These are phyloP conservation scores for Hypomesus transpacificus DNA, from an alignment of 2,113 vertebrate species.

Conservation along the genomic window DNA sequence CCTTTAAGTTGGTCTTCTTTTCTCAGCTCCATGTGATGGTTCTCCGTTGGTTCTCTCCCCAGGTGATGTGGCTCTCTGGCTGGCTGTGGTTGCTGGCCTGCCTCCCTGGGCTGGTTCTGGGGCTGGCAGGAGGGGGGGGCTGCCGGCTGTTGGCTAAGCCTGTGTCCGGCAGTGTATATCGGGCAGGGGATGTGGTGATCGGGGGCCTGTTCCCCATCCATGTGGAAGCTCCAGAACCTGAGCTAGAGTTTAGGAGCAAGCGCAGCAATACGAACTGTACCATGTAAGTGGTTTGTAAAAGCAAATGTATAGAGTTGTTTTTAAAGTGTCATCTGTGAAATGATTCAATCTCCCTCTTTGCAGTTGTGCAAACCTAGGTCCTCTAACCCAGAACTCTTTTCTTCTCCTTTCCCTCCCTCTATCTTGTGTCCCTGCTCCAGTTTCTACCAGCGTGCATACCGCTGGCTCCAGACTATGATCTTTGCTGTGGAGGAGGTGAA, in stretches of 20 bases:
- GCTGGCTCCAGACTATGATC: constrained; percentile 53
- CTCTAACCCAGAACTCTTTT: too few relatives aligned
- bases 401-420: too few relatives aligned
- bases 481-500: constrained; percentile 64
- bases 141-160: too few relatives aligned
- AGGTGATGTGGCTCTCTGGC: constrained; percentile 35
- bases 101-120: too few relatives aligned
- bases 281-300: constrained; percentile 27
- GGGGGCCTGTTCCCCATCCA: constrained; percentile 58
- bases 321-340: too few relatives aligned
- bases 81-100: too few relatives aligned
- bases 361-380: neutral
- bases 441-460: constrained; percentile 46
- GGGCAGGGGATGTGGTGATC: constrained; percentile 49
- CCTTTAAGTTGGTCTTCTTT: neutral
- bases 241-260: constrained; percentile 42
- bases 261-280: constrained; percentile 26
- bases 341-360: neutral
- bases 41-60: constrained; percentile 7
- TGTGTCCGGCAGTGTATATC: constrained; percentile 51
- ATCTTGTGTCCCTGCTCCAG: too few relatives aligned
- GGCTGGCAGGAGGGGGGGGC: too few relatives aligned
- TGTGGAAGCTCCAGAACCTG: constrained; percentile 37
- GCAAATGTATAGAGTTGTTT: neutral
- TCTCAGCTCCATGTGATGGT: neutral